Evolutionary conservation across 2,888 invertebrate genomes (phyloP), one percentile per base, ranked within the genome.

Genomic region (Eustalomyia histrio): DNA sequence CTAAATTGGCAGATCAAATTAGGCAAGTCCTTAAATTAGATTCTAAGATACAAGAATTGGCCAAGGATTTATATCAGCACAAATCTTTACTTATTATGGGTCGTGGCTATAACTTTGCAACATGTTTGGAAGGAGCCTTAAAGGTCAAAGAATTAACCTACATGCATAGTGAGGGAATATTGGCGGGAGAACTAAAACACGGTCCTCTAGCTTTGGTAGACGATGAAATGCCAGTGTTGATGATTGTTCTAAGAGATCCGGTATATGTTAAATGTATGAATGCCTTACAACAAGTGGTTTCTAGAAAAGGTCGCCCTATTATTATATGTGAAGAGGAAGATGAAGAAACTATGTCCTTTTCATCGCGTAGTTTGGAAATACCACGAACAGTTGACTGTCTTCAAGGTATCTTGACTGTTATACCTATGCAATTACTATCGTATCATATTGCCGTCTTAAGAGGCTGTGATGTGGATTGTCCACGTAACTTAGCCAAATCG

Each of bases 91-190:
- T 99, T 65, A 97, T 99, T 82, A 99, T 99, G 99, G 99, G 99
- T 65, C 94, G 99, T 83, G 99, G 99, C 43, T 99, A 97, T 91
- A 99, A 99, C 91, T 99, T 97, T 88, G 98, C 99, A 16, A 99
- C 99, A 0, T 99, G 99, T 88, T 93, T 99, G 86, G 99, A 99
- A 92, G 99, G 99, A 73, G 97, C 97, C 57, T 91, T 97, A 92
- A 99, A 99, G 95, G 97, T 99, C 16, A 99, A 99, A 91, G 99
- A 99, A 90, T 92, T 99, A 90, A 99, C 99, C 0, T 99, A 99
- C 91, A 99, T 99, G 98, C 99, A 99, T 92, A 99, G 99, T 85
- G 98, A 99, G 91, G 99, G 98, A 17, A 99, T 99, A 84, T 95
- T 99, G 95, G 98, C 99, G 14, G 99, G 99, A 72, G 99, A 99